phyloP scores from a whole-genome alignment of 1,140 invertebrate genomes.

The Coelopa frigida region DNA sequence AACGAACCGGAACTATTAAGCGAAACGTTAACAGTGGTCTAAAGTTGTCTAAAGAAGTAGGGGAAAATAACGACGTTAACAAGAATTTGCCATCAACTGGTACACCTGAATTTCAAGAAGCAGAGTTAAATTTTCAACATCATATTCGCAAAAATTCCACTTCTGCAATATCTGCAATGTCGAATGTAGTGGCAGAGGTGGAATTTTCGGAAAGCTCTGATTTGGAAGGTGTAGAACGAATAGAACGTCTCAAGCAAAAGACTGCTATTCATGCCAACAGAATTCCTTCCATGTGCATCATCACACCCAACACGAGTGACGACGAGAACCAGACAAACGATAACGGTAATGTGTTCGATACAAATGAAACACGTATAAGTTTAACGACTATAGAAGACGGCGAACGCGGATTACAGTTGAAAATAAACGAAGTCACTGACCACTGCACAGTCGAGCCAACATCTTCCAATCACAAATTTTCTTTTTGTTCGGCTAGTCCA shows the following conservation, averaged over 20 bases:
- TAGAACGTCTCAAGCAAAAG: constrained; percentile 76
- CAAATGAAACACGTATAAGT: constrained; percentile 23
- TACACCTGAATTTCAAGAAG: constrained; percentile 18
- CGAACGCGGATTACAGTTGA: constrained; percentile 4
- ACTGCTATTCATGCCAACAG: constrained; percentile 78
- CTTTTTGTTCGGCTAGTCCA: too few relatives aligned
- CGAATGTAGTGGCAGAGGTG: constrained; percentile 19
- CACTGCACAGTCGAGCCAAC: constrained; percentile 27
- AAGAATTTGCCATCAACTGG: neutral
- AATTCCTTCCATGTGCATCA: constrained; percentile 88
- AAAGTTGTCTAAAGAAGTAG: constrained; percentile 23
- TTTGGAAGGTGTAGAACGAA: constrained; percentile 73
- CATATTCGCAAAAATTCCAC: constrained; percentile 19
- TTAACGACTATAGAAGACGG: constrained; percentile 1
- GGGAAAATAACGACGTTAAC: constrained; percentile 9
- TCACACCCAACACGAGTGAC: constrained; percentile 79
- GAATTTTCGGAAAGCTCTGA: constrained; percentile 77
- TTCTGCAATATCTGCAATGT: constrained; percentile 3
- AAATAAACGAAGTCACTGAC: constrained; percentile 5
- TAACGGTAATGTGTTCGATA: constrained; percentile 18
- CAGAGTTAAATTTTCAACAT: constrained; percentile 15
- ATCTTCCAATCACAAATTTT: constrained; percentile 3
- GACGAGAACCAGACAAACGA: constrained; percentile 59
- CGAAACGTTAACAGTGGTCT: constrained; percentile 34
- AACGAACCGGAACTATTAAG: constrained; percentile 52